Conservation (phyloP, 2,888 invertebrate species). For the Epistrophe grossulariae region DNA sequence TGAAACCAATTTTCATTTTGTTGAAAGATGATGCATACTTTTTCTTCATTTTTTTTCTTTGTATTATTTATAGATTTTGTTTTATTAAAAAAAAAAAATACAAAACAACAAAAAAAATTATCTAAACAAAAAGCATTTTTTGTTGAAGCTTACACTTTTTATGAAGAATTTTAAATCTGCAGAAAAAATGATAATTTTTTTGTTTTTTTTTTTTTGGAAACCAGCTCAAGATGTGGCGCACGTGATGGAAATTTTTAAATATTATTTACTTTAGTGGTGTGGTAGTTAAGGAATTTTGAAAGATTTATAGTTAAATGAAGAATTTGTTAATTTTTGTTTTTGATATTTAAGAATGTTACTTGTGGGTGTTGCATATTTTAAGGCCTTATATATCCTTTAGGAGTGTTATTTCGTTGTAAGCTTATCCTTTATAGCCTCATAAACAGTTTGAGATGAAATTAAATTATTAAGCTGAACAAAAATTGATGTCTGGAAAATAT, state of each 20-base stretch:
- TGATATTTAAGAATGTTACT: background rate
- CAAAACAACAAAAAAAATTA: background rate
- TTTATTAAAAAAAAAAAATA: slow-evolving; percentile 5
- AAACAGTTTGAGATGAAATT: too few relatives aligned
- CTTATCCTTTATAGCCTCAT: too few relatives aligned
- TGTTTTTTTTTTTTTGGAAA: background rate
- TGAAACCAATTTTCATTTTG: slow-evolving; percentile 79
- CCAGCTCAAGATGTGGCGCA: slow-evolving; percentile 22
- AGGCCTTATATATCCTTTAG: too few relatives aligned
- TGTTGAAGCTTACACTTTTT: slow-evolving; percentile 30
- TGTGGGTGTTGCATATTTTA: too few relatives aligned
- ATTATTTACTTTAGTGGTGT: slow-evolving; percentile 4
- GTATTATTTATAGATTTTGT: slow-evolving; percentile 54
- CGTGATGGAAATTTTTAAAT: slow-evolving; percentile 46
- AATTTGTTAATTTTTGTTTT: background rate
- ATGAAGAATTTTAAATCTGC: slow-evolving; percentile 15
- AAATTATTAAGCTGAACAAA: too few relatives aligned
- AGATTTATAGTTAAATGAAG: slow-evolving; percentile 11
- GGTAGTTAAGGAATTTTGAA: slow-evolving; percentile 2
- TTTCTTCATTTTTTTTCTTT: background rate
- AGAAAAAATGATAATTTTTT: slow-evolving; percentile 6
- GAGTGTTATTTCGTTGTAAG: too few relatives aligned
- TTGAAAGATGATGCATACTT: slow-evolving; percentile 27
- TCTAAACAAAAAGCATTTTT: background rate
- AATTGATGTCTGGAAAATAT: too few relatives aligned